Conservation (phyloP, 2,113 vertebrate species). For the Mirza zaza region DNA sequence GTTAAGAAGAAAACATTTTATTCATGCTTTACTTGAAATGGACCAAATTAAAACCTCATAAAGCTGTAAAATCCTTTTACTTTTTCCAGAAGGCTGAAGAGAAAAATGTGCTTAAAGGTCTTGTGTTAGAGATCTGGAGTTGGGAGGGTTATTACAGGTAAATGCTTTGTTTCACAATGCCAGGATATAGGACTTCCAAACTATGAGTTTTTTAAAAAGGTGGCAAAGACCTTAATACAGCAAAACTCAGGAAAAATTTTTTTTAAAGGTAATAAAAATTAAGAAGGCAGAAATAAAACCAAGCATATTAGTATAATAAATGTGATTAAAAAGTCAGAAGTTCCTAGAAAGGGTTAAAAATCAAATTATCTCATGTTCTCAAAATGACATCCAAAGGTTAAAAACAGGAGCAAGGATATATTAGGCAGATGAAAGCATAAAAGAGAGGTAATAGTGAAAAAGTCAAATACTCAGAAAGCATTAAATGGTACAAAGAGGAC, state of each 20-base stretch:
- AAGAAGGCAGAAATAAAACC: conserved; percentile 12
- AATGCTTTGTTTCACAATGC: neutral
- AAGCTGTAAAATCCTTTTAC: conserved; percentile 1
- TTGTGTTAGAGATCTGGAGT: neutral
- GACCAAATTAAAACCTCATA: neutral
- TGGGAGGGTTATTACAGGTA: neutral
- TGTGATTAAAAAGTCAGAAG: neutral
- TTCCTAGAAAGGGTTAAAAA: neutral
- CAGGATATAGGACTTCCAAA: neutral
- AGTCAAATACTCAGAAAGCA: neutral
- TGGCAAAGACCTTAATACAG: neutral
- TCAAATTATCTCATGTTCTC: neutral
- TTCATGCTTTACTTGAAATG: neutral
- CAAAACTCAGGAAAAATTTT: neutral
- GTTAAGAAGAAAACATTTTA: neutral
- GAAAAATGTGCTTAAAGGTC: neutral
- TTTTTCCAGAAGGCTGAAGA: neutral
- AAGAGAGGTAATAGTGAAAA: neutral
- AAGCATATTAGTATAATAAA: neutral
- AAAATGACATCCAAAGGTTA: neutral
- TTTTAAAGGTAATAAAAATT: neutral
- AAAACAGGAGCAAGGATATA: neutral
- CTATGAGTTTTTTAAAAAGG: neutral
- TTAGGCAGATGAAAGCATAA: neutral
- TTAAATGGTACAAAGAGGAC: neutral